Evolutionary conservation across 2,888 invertebrate genomes (phyloP), one percentile per base, ranked within the genome.

Genomic region (Sphecodes monilicornis): DNA sequence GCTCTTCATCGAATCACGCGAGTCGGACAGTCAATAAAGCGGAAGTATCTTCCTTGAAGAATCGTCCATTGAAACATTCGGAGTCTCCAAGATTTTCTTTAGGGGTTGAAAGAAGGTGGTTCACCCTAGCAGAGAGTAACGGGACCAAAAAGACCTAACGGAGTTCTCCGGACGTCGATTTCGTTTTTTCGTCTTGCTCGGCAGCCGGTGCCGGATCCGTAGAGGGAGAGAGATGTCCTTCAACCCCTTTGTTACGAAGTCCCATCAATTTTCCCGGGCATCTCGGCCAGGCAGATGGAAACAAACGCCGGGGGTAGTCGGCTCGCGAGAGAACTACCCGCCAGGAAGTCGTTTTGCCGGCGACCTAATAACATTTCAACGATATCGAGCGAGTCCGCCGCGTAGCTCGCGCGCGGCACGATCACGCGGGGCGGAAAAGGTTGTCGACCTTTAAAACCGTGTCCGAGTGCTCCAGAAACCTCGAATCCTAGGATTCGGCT

Each of bases 381-480:
- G 89, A 88, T 91, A 91, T 91, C 89, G 91, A 91, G 82, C 91
- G 90, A 73, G 39, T 10, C n/a, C 32, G 73, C n/a, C 32, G 73
- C 71, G 81, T 75, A 76, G 79, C 75, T 82, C 76, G 82, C 64
- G 82, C 64, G n/a, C 26, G 26, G 26, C 69, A 79, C 82, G 50
- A 81, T 86, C 85, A 85, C 82, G 86, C 75, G 78, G 80, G 80
- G 64, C 64, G 74, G 84, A 82, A 78, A 81, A 89, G 90, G 91
- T 87, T 80, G 79, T 75, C 89, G 90, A 90, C 89, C 91, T 86
- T 89, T 89, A 83, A 90, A 88, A 87, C 66, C 43, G 69, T 79
- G 80, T 77, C 86, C 86, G 75, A 80, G 83, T 91, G 90, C 86
- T 90, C 91, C 79, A 91, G 91, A 91, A 91, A 91, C 90, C 91